Evolutionary conservation across 2,888 invertebrate species (phyloP), one percentile per base, ranked within the genome.

Genomic region (Synanthedon vespiformis): DNA sequence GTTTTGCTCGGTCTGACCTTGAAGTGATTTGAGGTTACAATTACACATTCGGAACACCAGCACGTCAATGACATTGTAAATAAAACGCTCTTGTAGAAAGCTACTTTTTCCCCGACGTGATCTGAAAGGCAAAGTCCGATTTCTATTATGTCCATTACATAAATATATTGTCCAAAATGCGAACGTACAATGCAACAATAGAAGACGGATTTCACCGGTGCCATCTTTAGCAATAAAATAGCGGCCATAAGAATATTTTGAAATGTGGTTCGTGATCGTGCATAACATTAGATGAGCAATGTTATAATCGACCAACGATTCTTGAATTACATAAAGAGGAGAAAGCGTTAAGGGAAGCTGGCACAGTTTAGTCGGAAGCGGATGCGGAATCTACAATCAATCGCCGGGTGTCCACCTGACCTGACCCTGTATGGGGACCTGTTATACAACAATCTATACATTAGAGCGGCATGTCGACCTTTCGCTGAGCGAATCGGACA

Each of bases 1-100:
- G 78, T 82, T 79, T 73, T 72, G 74, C 72, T 59, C 70, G 67
- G 65, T 70, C 64, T 77, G 73, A 80, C 80, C 80, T 82, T 82
- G 77, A 63, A 67, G 72, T 64, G 64, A 66, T 77, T 74, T 77
- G 72, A 76, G 77, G 75, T 78, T 77, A 72, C 72, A 72, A 75
- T 77, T 77, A 75, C 71, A 72, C 68, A 77, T 77, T 76, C 70
- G 61, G 64, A 63, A 57, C 67, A 62, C 66, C 65, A 40, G 34
- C 63, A 64, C 59, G 59, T 67, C 60, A 61, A 58, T 62, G 62
- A 62, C 63, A 65, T 68, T 67, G 59, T 68, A 71, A 65, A 71
- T 69, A 67, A 18, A 27, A 50, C 50, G 40, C 16, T 63, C 60
- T 61, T 68, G 69, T 76, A 80, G 85, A 85, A 84, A 85, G 84